Percentiles rank a stretch among this genome's conserved stretches.
Conservation (phyloP, 2,888 invertebrate species). For the Antheraea assamensis region DNA sequence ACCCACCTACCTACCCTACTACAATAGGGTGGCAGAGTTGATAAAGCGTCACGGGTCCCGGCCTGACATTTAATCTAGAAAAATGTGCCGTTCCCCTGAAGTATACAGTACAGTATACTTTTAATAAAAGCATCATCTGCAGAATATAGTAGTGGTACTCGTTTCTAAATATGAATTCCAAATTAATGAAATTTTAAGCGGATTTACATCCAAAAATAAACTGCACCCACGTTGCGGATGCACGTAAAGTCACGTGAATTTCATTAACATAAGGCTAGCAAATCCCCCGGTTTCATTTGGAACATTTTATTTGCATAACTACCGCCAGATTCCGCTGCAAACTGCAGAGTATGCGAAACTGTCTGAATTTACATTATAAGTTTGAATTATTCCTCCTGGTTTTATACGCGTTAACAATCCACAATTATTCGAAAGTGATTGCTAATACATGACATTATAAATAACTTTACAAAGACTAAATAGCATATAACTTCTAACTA, state of each 20-base stretch:
- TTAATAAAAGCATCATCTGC: neutral
- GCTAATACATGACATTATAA: neutral
- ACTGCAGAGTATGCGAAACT: slow-evolving; percentile 12
- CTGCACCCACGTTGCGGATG: neutral
- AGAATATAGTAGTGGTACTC: neutral
- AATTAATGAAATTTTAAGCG: slow-evolving; percentile 1
- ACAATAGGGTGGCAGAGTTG: no score
- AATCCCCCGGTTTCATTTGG: slow-evolving; percentile 45
- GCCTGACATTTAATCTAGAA: no score
- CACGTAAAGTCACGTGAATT: slow-evolving; percentile 37
- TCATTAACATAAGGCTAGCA: slow-evolving; percentile 56
- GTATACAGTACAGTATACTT: no score
- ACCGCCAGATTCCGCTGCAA: slow-evolving; percentile 25
- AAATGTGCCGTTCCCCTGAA: no score
- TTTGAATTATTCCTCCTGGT: slow-evolving; percentile 19
- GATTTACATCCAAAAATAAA: neutral
- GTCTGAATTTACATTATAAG: slow-evolving; percentile 22
- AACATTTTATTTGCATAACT: slow-evolving; percentile 58
- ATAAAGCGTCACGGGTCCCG: no score
- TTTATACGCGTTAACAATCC: slow-evolving; percentile 7
- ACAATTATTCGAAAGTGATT: neutral
- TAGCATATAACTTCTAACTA: no score
- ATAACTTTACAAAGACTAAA: neutral
- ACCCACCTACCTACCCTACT: no score
- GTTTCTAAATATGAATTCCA: neutral